Evolutionary conservation across 1,140 invertebrate species (phyloP).

Genomic region (Drosophila sproati): DNA sequence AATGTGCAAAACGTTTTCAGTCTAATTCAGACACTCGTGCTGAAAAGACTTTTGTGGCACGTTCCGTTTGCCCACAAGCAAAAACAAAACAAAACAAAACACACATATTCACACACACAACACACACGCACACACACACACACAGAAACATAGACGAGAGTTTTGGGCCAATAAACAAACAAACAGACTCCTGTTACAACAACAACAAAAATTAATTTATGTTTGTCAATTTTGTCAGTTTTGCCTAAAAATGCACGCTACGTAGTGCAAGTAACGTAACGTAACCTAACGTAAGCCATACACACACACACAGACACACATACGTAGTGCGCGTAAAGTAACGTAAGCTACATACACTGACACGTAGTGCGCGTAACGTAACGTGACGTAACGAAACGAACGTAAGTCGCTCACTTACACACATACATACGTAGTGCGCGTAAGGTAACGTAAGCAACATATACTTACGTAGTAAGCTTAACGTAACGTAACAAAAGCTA

Average conservation of each 20-base stretch:
- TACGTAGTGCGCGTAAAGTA: neutral
- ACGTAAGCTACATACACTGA: slow-evolving; percentile 6
- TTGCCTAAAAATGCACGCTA: slow-evolving; percentile 18
- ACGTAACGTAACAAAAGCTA: too few relatives aligned
- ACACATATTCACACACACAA: slow-evolving; percentile 10
- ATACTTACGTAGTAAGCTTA: too few relatives aligned
- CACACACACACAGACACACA: slow-evolving; percentile 18
- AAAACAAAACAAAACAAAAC: slow-evolving; percentile 23
- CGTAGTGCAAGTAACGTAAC: slow-evolving; percentile 72
- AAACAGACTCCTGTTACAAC: neutral
- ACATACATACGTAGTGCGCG: too few relatives aligned
- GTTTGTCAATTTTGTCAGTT: slow-evolving; percentile 22
- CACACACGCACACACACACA: neutral
- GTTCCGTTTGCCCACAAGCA: slow-evolving; percentile 57
- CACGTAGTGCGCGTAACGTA: neutral
- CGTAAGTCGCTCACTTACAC: too few relatives aligned
- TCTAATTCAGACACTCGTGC: slow-evolving; percentile 85
- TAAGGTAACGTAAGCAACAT: too few relatives aligned
- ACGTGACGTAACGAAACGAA: too few relatives aligned
- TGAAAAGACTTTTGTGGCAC: slow-evolving; percentile 84
- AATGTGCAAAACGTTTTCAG: slow-evolving; percentile 85
- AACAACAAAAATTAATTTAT: slow-evolving; percentile 24
- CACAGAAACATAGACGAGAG: neutral
- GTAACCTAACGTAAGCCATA: slow-evolving; percentile 21
- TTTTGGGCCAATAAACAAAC: slow-evolving; percentile 3